These are phyloP conservation scores for Bugula neritina DNA, from an alignment of 2,888 invertebrate species.

Conservation along the genomic window DNA sequence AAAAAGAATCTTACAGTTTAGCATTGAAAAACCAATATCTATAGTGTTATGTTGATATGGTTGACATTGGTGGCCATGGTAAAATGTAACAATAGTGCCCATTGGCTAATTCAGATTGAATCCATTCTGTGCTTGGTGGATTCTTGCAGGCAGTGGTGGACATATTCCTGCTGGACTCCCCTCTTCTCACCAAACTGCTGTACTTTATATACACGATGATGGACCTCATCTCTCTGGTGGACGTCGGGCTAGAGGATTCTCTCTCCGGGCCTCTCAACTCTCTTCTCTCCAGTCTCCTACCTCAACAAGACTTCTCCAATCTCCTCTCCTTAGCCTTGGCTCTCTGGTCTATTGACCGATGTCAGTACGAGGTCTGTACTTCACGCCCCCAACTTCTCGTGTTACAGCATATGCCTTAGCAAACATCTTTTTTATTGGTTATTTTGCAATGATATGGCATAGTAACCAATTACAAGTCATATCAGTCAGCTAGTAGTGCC, in stretches of 20 bases:
- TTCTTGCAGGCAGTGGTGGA: conserved; percentile 59
- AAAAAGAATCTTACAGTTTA: too few species aligned
- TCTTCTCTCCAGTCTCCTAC: neutral
- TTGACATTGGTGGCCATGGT: too few species aligned
- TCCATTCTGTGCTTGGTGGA: neutral
- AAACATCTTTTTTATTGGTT: too few species aligned
- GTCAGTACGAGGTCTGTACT: conserved; percentile 68
- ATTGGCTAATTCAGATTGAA: too few species aligned
- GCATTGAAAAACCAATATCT: too few species aligned
- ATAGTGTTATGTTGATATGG: too few species aligned
- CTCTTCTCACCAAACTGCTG: conserved; percentile 69
- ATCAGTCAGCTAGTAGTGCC: too few species aligned
- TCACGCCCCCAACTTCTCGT: too few species aligned
- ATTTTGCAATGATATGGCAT: too few species aligned
- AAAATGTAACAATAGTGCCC: too few species aligned
- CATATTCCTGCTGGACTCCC: conserved; percentile 64
- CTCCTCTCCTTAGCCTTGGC: conserved; percentile 74
- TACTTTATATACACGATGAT: conserved; percentile 74
- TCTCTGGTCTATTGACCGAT: conserved; percentile 83
- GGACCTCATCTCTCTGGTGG: conserved; percentile 69
- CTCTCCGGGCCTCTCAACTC: conserved; percentile 29
- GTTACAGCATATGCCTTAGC: too few species aligned
- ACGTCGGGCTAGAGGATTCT: conserved; percentile 55
- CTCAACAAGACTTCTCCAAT: conserved; percentile 71
- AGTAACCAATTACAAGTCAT: too few species aligned